Evolutionary conservation across 2,113 vertebrate genomes (phyloP), one percentile per base, ranked within the genome.

Genomic region (Tetraodon nigroviridis): DNA sequence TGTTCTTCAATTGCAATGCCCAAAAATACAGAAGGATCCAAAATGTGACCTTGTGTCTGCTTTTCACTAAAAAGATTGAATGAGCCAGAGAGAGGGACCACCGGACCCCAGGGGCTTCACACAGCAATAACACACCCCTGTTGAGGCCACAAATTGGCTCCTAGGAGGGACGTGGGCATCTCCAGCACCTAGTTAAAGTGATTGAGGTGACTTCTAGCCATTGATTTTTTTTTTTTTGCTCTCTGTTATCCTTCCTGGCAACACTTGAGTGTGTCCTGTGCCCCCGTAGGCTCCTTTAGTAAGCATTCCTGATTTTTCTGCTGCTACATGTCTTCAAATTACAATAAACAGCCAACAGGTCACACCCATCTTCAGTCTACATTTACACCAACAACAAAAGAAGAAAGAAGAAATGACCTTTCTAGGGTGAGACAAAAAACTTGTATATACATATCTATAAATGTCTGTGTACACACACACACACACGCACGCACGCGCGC

Each of bases 61-160:
- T 8, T 37, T 37, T 12, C 7, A 37, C 32, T 37, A 37, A 37
- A 37, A 37, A 37, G 32, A 11, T 12, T 3, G 79, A 89, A 75
- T 49, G 67, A 83, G 54, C 80, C 58, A 58, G 80, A 87, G 75
- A 83, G 86, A 73, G 84, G 73, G 72, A 51, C 68, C 54, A 58
- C 7, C 40, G 29, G 72, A 73, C 56, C 75, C 44, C 74, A 2
- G 27, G 79, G 77, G 71, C 80, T 53, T 60, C 58, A 10, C 8
- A 41, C 80, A 67, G 78, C 76, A 77, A 81, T 78, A 78, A 67
- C 79, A 80, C 73, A 73, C 79, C 77, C 67, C 74, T 84, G 80
- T 88, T 89, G 87, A 82, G 80, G 80, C 76, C 80, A 73, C 84
- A 92, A 91, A 92, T 92, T 90, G 87, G 89, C 88, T 86, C 87